Conservation (phyloP, 1,140 invertebrate species). For the Caenorhabditis briggsae region DNA sequence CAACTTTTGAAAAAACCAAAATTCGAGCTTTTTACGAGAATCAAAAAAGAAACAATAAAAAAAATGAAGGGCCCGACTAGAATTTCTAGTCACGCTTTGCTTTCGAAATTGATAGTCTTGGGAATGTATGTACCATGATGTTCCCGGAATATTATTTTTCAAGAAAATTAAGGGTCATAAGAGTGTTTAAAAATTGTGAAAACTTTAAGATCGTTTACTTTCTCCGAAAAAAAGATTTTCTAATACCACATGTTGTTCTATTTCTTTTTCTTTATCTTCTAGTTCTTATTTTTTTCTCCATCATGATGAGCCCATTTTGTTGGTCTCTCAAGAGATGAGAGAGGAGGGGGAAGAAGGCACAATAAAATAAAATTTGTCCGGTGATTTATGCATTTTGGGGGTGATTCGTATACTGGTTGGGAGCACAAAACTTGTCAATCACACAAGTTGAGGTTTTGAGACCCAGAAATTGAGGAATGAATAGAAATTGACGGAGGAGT, state of each 20-base stretch:
- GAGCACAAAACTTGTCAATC: background rate
- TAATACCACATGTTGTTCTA: slow-evolving; percentile 11
- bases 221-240: background rate
- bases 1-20: no score
- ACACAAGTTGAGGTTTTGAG: background rate
- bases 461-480: background rate
- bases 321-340: no score
- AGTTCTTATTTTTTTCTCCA: background rate
- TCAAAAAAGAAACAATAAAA: no score
- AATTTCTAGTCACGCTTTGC: background rate
- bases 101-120: slow-evolving; percentile 29
- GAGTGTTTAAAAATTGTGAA: background rate
- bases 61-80: no score
- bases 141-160: no score
- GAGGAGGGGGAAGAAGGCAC: no score
- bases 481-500: background rate
- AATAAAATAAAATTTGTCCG: background rate
- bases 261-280: background rate
- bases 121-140: background rate
- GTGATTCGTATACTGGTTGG: background rate
- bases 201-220: background rate
- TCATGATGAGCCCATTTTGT: background rate
- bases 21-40: no score
- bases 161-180: background rate
- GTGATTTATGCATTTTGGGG: slow-evolving; percentile 40